Evolutionary conservation across 2,888 invertebrate genomes (phyloP), one percentile per base, ranked within the genome.

Genomic region (Linnaemya tessellans): DNA sequence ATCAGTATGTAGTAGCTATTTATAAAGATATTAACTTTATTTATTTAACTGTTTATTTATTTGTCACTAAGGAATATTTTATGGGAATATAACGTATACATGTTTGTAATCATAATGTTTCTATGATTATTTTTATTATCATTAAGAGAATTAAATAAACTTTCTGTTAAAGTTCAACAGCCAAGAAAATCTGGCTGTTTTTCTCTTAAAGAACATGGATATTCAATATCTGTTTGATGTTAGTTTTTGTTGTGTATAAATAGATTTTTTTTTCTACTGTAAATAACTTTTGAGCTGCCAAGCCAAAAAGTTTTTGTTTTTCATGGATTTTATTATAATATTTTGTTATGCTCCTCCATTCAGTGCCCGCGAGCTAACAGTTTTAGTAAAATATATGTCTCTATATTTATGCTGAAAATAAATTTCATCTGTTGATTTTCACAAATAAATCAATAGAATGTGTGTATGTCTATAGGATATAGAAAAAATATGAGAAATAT

Each of bases 21-120:
- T 68, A 51, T 49, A 60, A 25, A 43, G 58, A 10, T 49, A 78
- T 70, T 68, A 35, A 43, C n/a, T 80, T 54, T 79, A 54, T 62
- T 51, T 43, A 30, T 43, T n/a, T 11, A 68, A 62, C 10, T 56
- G 46, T 67, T 84, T 84, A 84, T 84, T 84, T 84, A 84, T 84
- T 78, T 77, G 80, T 73, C 84, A 84, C 71, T 20, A 67, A 84
- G 84, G 84, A 77, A 73, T 84, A 84, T 74, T 56, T 77, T 18
- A 64, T 51, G 20, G 9, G 18, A 18, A 41, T 56, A 67, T 67
- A 58, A 18, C 15, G 18, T 13, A 46, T 80, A 64, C 15, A 60
- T 68, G n/a, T n/a, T n/a, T n/a, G 60, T 43, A 43, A 70, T 30
- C 20, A 56, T 65, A 51, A 68, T 54, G 20, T 38, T 51, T 51